Conservation (phyloP, 1,140 invertebrate species). For the Temnothorax longispinosus region DNA sequence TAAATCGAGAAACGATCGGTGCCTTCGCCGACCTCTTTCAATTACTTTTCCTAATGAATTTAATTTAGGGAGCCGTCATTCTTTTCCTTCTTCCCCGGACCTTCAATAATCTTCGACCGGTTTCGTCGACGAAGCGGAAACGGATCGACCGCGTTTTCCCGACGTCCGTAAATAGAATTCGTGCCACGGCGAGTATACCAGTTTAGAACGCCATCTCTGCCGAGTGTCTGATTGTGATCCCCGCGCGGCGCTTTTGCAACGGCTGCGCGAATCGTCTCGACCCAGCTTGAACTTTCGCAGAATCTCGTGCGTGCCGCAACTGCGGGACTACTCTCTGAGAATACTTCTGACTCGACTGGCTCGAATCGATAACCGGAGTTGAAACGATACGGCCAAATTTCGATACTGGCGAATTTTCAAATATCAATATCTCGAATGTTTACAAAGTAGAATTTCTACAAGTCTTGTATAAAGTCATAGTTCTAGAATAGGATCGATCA, state of each 20-base stretch:
- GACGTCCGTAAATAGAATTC: conserved; percentile 47
- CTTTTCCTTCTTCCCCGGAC: background rate
- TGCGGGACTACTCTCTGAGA: background rate
- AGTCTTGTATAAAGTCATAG: background rate
- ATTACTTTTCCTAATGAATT: conserved; percentile 63
- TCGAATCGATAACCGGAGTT: background rate
- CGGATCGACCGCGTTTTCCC: conserved; percentile 31
- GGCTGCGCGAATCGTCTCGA: conserved; percentile 6
- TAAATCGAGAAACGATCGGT: conserved; percentile 59
- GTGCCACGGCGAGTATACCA: background rate
- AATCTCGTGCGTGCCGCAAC: conserved; percentile 16
- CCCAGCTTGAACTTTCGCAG: background rate
- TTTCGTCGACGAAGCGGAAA: conserved; percentile 42
- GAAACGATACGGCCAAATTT: conserved; percentile 2
- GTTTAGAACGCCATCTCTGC: conserved; percentile 18
- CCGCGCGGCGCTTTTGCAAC: background rate
- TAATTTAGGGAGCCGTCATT: conserved; percentile 56
- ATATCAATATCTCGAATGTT: background rate
- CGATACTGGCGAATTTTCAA: conserved; percentile 27
- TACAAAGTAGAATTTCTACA: background rate
- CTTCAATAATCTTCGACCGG: conserved; percentile 30
- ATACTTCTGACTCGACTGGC: background rate
- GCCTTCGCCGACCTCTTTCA: conserved; percentile 37
- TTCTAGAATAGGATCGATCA: background rate
- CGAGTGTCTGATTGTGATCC: conserved; percentile 33